These are phyloP conservation scores for Podarcis siculus DNA, from an alignment of 2,797 vertebrate genomes.

Conservation along the genomic window DNA sequence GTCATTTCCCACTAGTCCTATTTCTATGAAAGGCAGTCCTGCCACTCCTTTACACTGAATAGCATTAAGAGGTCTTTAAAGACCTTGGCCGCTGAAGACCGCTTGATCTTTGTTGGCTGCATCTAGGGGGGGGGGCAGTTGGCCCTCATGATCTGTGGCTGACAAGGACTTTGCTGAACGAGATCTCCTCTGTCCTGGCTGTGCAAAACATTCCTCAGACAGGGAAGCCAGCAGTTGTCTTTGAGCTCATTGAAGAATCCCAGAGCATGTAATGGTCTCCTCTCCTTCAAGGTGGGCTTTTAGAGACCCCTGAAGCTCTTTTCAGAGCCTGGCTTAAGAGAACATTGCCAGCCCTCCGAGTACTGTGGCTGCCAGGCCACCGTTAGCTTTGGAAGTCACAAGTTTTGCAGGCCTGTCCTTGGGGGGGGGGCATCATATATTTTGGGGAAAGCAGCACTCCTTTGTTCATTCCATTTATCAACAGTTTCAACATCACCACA, in stretches of 20 bases:
- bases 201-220: neutral
- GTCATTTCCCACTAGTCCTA: neutral
- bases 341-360: neutral
- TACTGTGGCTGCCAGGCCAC: too few species aligned
- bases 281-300: neutral
- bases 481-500: neutral
- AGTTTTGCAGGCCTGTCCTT: neutral
- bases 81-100: neutral
- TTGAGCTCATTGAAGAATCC: neutral
- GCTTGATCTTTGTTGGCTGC: neutral
- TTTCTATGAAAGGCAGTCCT: neutral
- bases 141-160: neutral
- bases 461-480: neutral
- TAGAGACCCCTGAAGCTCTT: neutral
- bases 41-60: neutral
- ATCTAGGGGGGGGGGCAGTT: neutral
- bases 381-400: neutral
- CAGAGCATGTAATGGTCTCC: neutral
- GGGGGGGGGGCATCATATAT: neutral
- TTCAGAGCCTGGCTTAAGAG: neutral
- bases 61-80: neutral
- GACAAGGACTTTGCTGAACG: neutral
- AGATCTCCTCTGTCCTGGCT: neutral
- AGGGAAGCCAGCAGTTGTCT: neutral
- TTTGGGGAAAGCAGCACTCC: neutral